phyloP scores from a whole-genome alignment of 2,888 invertebrate species.

The Amaurobius ferox region DNA sequence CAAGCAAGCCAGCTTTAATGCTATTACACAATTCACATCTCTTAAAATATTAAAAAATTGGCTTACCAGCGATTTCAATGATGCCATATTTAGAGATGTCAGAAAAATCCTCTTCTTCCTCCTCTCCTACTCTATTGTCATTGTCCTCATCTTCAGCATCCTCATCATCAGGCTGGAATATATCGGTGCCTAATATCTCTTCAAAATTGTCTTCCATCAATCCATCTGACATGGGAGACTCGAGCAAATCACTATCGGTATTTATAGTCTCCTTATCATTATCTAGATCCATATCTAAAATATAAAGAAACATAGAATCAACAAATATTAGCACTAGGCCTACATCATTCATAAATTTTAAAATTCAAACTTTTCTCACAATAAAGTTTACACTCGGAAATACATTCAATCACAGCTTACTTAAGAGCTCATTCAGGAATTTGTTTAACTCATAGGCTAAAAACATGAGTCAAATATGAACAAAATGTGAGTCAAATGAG shows the following conservation, averaged over 20 bases:
- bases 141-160: constrained; percentile 42
- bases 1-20: no score
- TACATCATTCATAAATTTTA: no score
- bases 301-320: no score
- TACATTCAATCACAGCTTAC: no score
- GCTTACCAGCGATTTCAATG: constrained; percentile 85
- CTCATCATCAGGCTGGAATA: constrained; percentile 34
- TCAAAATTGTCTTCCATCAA: constrained; percentile 94
- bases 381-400: no score
- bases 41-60: neutral
- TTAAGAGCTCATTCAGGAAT: no score
- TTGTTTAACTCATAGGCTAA: no score
- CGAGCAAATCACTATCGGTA: constrained; percentile 77
- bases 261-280: constrained; percentile 61
- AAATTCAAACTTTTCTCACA: no score
- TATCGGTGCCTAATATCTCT: constrained; percentile 83
- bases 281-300: constrained; percentile 72
- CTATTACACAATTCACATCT: no score
- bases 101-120: constrained; percentile 81
- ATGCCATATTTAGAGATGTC: constrained; percentile 87
- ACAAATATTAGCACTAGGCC: no score
- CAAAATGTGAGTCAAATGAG: no score
- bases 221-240: constrained; percentile 88
- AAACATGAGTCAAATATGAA: no score
- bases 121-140: constrained; percentile 54